A percentile compares a stretch with the other conserved stretches of the same genome.
Conservation (phyloP, 2,888 invertebrate genomes). For the Asteroscopus sphinx region DNA sequence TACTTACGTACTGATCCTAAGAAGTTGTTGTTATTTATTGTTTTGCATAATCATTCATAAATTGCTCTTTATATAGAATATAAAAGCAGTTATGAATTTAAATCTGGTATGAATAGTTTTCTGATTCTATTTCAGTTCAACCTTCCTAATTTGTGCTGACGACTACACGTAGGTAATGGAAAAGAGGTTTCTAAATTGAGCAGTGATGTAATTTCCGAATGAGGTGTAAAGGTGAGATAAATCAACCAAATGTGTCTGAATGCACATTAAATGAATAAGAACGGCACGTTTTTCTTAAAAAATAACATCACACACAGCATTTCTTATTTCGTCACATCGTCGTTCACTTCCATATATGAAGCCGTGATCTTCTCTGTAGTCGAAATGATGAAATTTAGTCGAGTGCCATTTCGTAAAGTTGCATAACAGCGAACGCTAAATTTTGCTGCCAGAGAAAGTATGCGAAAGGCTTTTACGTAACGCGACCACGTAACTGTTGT, state of each 20-base stretch:
- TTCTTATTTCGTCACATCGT: conserved; percentile 79
- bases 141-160: conserved; percentile 18
- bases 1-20: conserved; percentile 44
- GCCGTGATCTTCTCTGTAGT: conserved; percentile 81
- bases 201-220: conserved; percentile 39
- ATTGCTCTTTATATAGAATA: conserved; percentile 44
- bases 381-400: conserved; percentile 88
- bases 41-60: conserved; percentile 66
- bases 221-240: conserved; percentile 21
- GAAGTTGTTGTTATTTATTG: conserved; percentile 61
- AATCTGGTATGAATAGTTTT: conserved; percentile 14
- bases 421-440: conserved; percentile 86
- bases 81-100: conserved; percentile 27
- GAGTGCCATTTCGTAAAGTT: conserved; percentile 86
- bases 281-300: conserved; percentile 38
- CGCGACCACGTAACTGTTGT: conserved; percentile 81
- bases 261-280: conserved; percentile 34
- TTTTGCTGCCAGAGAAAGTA: conserved; percentile 90
- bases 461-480: conserved; percentile 89
- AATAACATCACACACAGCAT: conserved; percentile 66
- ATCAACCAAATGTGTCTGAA: conserved; percentile 33
- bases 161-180: conserved; percentile 16
- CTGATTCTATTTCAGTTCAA: conserved; percentile 17
- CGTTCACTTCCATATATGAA: conserved; percentile 76
- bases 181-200: conserved; percentile 34